Evolutionary conservation across 2,797 vertebrate species (phyloP), one percentile per base, ranked within the genome.

Genomic region (Echeneis naucrates): DNA sequence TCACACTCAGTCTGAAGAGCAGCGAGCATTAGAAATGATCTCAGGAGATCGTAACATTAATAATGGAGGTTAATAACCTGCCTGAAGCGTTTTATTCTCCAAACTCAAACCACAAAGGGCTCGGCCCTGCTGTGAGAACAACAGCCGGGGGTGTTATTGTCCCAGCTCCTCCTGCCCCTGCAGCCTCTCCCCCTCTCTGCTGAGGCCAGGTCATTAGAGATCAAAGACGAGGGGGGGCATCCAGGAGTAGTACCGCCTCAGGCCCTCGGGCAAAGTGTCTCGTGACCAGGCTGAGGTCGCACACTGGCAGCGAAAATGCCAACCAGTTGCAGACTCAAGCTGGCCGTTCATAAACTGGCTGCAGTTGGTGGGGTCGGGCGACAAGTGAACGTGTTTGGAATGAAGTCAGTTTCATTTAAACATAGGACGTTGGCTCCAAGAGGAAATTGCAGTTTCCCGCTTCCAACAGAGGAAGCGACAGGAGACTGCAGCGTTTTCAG

Each of bases 181-280:
- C 70, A 72, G 77, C 78, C 64, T 62, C 74, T 60, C 61, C 77
- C 60, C 40, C 44, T 26, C 50, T 61, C 33, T 63, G 8, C 60
- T 57, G 74, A 85, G 71, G n/a, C 60, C 80, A 85, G 86, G 87
- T 91, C 85, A 89, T 87, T 75, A 84, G 71, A 84, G 88, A 91
- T 90, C 82, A 91, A 89, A 92, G 83, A n/a, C n/a, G n/a, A n/a
- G n/a, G n/a, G 14, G 23, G 66, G 80, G 56, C 4, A 71, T 86
- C 68, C 3, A 58, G 87, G 79, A 77, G 80, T 75, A 81, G 74
- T 19, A 23, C 9, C 2, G 76, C 90, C 90, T 76, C 61, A 1
- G 78, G 88, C 61, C 71, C 72, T 51, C 0, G 14, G 66, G 68
- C 59, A 33, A 44, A 65, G 30, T 2, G 35, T 68, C 73, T 75